Conservation (phyloP, 2,797 vertebrate species). For the Pristis pectinata region DNA sequence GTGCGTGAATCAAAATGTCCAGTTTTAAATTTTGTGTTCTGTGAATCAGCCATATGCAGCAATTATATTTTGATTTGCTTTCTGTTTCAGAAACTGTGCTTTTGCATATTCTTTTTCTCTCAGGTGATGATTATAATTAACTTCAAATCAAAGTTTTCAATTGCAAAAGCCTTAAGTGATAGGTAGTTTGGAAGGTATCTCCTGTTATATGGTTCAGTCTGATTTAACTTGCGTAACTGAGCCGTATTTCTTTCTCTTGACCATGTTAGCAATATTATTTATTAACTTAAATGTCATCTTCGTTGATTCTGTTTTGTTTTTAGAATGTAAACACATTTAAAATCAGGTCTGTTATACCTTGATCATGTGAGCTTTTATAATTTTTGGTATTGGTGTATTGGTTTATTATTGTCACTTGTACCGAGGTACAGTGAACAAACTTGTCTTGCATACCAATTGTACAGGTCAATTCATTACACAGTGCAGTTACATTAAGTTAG, state of each 20-base stretch:
- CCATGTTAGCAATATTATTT: not conserved
- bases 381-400: too few species aligned
- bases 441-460: too few species aligned
- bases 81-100: not conserved
- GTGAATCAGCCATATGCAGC: not conserved
- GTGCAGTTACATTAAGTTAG: too few species aligned
- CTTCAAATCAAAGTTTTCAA: not conserved
- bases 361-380: not conserved
- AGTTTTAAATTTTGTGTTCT: not conserved
- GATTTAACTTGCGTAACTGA: not conserved
- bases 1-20: not conserved
- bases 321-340: not conserved
- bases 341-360: not conserved
- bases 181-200: not conserved
- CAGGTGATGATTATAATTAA: not conserved
- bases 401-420: too few species aligned
- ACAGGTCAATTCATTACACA: too few species aligned
- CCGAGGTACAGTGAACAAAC: too few species aligned
- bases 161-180: not conserved
- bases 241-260: not conserved
- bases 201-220: not conserved
- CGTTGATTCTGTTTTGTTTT: not conserved
- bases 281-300: not conserved
- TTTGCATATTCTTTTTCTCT: not conserved
- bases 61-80: not conserved